Evolutionary conservation across 2,797 vertebrate species (phyloP).

Genomic region (Hapalemur alaotrensis): DNA sequence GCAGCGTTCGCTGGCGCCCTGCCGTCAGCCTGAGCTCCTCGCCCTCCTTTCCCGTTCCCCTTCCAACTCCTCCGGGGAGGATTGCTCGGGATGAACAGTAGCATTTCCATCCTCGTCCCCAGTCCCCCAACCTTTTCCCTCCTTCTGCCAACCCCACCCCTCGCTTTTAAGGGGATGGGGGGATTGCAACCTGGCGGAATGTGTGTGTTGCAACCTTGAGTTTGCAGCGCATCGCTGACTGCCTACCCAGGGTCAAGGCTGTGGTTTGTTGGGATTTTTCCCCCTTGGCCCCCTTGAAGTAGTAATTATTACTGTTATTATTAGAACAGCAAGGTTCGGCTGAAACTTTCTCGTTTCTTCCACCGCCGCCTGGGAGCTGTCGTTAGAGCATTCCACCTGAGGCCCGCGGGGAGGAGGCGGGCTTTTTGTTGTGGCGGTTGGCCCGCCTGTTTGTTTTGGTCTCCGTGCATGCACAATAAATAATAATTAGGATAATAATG

Average conservation of each 20-base stretch:
- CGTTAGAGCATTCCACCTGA: conserved; percentile 76
- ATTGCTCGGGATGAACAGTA: conserved; percentile 33
- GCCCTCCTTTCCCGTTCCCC: conserved; percentile 48
- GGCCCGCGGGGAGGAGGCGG: conserved; percentile 75
- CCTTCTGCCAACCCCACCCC: conserved; percentile 39
- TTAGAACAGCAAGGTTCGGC: conserved; percentile 64
- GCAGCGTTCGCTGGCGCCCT: conserved; percentile 34
- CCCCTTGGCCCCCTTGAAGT: conserved; percentile 18
- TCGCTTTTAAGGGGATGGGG: conserved; percentile 45
- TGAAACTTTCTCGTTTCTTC: conserved; percentile 78
- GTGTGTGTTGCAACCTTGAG: conserved; percentile 66
- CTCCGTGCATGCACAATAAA: conserved; percentile 74
- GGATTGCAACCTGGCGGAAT: conserved; percentile 55
- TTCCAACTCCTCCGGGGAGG: conserved; percentile 62
- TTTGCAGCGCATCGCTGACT: conserved; percentile 53
- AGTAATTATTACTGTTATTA: conserved; percentile 71
- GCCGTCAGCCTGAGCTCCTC: conserved; percentile 53
- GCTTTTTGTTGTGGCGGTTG: conserved; percentile 67
- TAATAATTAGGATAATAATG: conserved; percentile 74
- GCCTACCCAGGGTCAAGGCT: conserved; percentile 60
- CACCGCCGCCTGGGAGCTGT: conserved; percentile 55
- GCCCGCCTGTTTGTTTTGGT: conserved; percentile 79
- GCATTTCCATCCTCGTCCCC: background rate
- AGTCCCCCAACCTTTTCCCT: background rate
- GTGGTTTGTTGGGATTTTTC: conserved; percentile 32